Evolutionary conservation across 2,113 vertebrate genomes (phyloP), one percentile per base, ranked within the genome.

Genomic region (Sciurus niger): DNA sequence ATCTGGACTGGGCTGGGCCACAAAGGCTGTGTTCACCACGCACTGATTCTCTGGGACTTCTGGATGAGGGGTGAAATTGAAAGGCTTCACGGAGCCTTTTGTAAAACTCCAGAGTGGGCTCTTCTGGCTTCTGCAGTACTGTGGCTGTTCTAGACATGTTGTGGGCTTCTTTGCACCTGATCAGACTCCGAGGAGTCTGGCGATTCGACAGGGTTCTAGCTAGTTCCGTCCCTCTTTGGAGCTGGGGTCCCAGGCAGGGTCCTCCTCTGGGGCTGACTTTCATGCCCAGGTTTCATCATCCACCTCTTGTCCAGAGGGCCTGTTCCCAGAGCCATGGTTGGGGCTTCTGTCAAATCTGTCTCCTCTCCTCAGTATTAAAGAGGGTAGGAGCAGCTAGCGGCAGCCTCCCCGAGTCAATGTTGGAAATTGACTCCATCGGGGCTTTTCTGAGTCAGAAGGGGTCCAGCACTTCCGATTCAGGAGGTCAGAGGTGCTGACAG

Each of bases 171-270:
- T 20, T 55, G 55, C 55, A 55, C 55, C 18, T 55, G 55, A 55
- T 17, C 18, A 6, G 55, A 58, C 20, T 22, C 55, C 55, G 17
- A 58, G 20, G 55, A 58, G 55, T 40, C 40, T 40, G 55, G 55
- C 1, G 6, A 12, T 32, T 46, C 55, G 8, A 6, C 22, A 58
- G 20, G 22, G 55, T 30, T 13, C 43, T 30, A 11, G 43, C 74
- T 32, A 25, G 12, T 30, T 43, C 1, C 2, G 0, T 7, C 9
- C 72, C 6, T n/a, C 37, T 11, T 10, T 8, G 8, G 8, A 37
- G n/a, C 37, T 72, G n/a, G 16, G 12, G 70, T 37, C 70, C 70
- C n/a, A 72, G 70, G n/a, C 8, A 14, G 25, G 43, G 28, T 48
- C 46, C 76, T 34, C 20, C 55, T 22, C 55, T 22, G 55, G 20